Evolutionary conservation across 1,140 invertebrate genomes (phyloP).

Genomic region (Anagrus nilaparvatae): DNA sequence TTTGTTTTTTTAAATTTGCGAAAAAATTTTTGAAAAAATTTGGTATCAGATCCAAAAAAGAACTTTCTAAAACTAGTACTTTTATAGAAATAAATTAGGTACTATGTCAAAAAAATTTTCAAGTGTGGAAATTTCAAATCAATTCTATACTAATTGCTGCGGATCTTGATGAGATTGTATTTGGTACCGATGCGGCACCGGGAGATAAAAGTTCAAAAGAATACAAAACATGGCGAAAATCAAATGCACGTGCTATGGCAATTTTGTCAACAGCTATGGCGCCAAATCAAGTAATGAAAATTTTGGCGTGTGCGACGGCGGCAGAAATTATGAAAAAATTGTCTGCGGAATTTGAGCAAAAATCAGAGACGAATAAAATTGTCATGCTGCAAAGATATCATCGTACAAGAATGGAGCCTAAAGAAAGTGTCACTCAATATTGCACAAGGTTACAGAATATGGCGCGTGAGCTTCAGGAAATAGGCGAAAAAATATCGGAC

Average conservation of each 20-base stretch:
- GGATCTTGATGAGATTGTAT: too few relatives aligned
- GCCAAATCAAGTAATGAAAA: conserved; percentile 2
- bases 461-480: conserved; percentile 9
- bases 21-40: too few relatives aligned
- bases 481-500: conserved; percentile 9
- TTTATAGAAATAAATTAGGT: too few relatives aligned
- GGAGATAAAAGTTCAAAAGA: too few relatives aligned
- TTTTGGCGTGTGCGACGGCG: conserved; percentile 11
- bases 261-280: conserved; percentile 13
- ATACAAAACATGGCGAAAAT: conserved; percentile 12
- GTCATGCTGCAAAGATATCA: conserved; percentile 13
- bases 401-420: conserved; percentile 9
- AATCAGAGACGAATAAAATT: conserved; percentile 6
- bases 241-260: conserved; percentile 12
- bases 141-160: too few relatives aligned
- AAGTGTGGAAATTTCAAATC: too few relatives aligned
- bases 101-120: too few relatives aligned
- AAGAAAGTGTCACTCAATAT: conserved; percentile 15
- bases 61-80: too few relatives aligned
- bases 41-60: too few relatives aligned
- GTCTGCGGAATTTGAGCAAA: conserved; percentile 11
- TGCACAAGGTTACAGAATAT: conserved; percentile 15
- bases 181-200: too few relatives aligned
- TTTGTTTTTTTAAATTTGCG: too few relatives aligned
- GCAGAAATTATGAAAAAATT: conserved; percentile 15